These are phyloP conservation scores for Dasypolia templi DNA, from an alignment of 2,888 invertebrate genomes.

Conservation along the genomic window DNA sequence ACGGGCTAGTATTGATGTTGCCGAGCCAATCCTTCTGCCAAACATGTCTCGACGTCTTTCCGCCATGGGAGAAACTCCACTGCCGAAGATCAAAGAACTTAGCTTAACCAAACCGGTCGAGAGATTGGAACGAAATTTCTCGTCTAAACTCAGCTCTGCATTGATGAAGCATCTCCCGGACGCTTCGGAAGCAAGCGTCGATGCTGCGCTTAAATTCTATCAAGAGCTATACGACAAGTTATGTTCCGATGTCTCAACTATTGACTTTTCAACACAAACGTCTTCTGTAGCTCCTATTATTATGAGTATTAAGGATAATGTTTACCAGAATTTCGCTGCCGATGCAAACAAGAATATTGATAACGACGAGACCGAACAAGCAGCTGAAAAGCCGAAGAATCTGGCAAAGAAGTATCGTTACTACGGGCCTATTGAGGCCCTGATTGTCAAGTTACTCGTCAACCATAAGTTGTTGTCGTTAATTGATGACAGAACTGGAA, in stretches of 20 bases:
- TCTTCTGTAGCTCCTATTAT: slow-evolving; percentile 87
- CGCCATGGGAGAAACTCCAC: slow-evolving; percentile 80
- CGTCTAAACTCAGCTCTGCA: slow-evolving; percentile 79
- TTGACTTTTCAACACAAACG: slow-evolving; percentile 83
- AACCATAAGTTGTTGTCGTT: slow-evolving; percentile 84
- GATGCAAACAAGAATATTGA: slow-evolving; percentile 86
- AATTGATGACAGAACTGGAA: slow-evolving; percentile 87
- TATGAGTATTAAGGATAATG: slow-evolving; percentile 88
- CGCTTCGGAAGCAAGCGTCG: slow-evolving; percentile 84
- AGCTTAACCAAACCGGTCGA: slow-evolving; percentile 79
- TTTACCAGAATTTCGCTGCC: slow-evolving; percentile 85
- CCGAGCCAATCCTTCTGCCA: slow-evolving; percentile 84
- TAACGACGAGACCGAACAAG: slow-evolving; percentile 83
- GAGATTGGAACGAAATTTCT: slow-evolving; percentile 80
- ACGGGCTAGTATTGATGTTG: slow-evolving; percentile 85
- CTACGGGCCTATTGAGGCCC: slow-evolving; percentile 85
- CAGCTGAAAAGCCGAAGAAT: slow-evolving; percentile 82
- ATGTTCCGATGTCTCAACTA: slow-evolving; percentile 75
- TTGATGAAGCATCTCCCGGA: slow-evolving; percentile 84
- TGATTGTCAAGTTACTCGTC: slow-evolving; percentile 80
- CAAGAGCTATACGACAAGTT: slow-evolving; percentile 81
- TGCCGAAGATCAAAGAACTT: slow-evolving; percentile 78
- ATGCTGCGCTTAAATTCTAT: slow-evolving; percentile 83
- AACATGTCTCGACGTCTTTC: slow-evolving; percentile 87
- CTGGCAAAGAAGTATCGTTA: slow-evolving; percentile 86